These are phyloP conservation scores for Phengaris arion DNA, from an alignment of 2,888 invertebrate genomes.

Conservation along the genomic window DNA sequence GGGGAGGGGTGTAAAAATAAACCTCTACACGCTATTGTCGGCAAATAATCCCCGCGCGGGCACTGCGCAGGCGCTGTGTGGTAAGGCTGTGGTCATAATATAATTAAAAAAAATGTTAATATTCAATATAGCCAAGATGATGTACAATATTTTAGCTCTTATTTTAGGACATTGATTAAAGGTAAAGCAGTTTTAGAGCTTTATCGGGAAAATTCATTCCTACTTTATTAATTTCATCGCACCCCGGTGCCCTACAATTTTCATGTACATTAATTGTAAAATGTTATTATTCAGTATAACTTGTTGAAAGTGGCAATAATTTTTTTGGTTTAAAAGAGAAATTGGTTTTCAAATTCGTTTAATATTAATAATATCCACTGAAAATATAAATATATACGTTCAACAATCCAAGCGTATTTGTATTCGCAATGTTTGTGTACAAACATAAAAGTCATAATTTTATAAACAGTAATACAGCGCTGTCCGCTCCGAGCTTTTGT, in stretches of 20 bases:
- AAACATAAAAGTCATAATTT: not conserved
- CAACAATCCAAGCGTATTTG: not conserved
- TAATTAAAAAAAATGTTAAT: not conserved
- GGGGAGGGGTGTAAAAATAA: slow-evolving; percentile 25
- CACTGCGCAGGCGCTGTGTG: slow-evolving; percentile 16
- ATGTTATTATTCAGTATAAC: too few species aligned
- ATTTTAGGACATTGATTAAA: too few species aligned
- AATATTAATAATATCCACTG: not conserved
- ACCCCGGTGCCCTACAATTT: too few species aligned
- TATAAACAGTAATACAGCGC: slow-evolving; percentile 22
- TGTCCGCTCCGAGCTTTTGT: slow-evolving; percentile 20
- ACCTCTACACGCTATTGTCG: slow-evolving; percentile 27
- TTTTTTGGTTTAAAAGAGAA: not conserved
- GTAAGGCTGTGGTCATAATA: not conserved
- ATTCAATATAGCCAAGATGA: too few species aligned
- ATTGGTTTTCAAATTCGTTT: not conserved
- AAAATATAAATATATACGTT: not conserved
- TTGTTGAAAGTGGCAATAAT: too few species aligned
- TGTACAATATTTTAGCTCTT: too few species aligned
- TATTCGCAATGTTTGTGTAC: not conserved
- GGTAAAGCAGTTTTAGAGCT: too few species aligned
- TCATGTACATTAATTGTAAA: too few species aligned
- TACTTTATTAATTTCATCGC: too few species aligned
- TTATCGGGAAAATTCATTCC: too few species aligned
- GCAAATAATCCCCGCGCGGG: slow-evolving; percentile 17